These are phyloP conservation scores for Lucilia sericata DNA, from an alignment of 1,140 invertebrate genomes.

Conservation along the genomic window DNA sequence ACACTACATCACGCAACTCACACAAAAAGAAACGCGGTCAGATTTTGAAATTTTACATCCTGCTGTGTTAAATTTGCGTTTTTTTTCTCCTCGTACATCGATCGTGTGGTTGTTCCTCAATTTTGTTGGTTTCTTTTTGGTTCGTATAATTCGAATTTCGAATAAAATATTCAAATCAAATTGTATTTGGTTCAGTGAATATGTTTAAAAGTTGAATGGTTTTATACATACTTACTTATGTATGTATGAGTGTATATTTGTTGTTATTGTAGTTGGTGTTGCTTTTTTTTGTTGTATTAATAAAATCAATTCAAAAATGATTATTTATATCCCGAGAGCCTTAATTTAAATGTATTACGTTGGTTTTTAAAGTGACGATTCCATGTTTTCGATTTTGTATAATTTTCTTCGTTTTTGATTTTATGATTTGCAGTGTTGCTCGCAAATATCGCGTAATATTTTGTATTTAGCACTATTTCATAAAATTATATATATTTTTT, in stretches of 20 bases:
- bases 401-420: background rate
- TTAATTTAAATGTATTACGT: slow-evolving; percentile 44
- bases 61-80: slow-evolving; percentile 66
- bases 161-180: slow-evolving; percentile 38
- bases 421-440: background rate
- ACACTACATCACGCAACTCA: slow-evolving; percentile 39
- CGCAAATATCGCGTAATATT: background rate
- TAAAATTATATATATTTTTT: background rate
- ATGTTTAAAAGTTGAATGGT: slow-evolving; percentile 1
- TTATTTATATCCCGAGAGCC: slow-evolving; percentile 33
- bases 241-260: too few species aligned
- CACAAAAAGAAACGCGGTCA: slow-evolving; percentile 33
- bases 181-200: slow-evolving; percentile 23
- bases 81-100: slow-evolving; percentile 15
- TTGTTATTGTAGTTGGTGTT: background rate
- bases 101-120: background rate
- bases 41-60: slow-evolving; percentile 54
- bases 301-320: slow-evolving; percentile 33
- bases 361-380: slow-evolving; percentile 32
- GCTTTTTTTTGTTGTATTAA: background rate
- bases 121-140: background rate
- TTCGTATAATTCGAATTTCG: background rate
- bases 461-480: slow-evolving; percentile 3
- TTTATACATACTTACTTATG: too few species aligned
- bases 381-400: slow-evolving; percentile 28